Percentiles rank a stretch among this genome's conserved stretches.
Evolutionary conservation across 2,113 vertebrate genomes (phyloP).

Genomic region (Triplophysa dalaica): DNA sequence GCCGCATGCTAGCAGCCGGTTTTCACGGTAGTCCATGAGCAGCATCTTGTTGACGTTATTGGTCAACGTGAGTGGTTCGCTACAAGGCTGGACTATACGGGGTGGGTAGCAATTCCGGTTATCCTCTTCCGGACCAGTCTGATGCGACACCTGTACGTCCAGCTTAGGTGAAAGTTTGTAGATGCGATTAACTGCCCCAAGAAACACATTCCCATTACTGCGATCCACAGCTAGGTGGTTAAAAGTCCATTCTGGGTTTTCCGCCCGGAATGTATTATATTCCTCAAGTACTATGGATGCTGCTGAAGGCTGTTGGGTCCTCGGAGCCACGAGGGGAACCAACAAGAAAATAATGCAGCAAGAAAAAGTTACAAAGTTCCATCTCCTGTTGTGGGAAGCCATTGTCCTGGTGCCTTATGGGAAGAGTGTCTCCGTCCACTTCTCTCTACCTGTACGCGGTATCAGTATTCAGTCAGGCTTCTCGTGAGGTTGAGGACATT

Average conservation of each 20-base stretch:
- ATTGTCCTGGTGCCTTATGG: slow-evolving; percentile 70
- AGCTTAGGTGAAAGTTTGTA: slow-evolving; percentile 91
- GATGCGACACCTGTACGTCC: slow-evolving; percentile 87
- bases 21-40: slow-evolving; percentile 96
- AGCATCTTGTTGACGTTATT: slow-evolving; percentile 99
- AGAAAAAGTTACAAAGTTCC: slow-evolving; percentile 83
- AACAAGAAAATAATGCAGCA: slow-evolving; percentile 81
- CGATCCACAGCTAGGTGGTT: slow-evolving; percentile 95
- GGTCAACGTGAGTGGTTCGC: slow-evolving; percentile 85
- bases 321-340: slow-evolving; percentile 74
- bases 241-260: slow-evolving; percentile 86
- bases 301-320: slow-evolving; percentile 75
- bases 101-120: slow-evolving; percentile 98
- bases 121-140: slow-evolving; percentile 96
- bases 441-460: slow-evolving; percentile 53
- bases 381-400: slow-evolving; percentile 78
- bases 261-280: slow-evolving; percentile 82
- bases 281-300: slow-evolving; percentile 71
- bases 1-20: slow-evolving; percentile 92
- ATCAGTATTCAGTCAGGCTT: slow-evolving; percentile 75
- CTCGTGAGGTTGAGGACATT: slow-evolving; percentile 65
- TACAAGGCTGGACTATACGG: slow-evolving; percentile 94
- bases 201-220: slow-evolving; percentile 92
- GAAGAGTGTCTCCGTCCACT: slow-evolving; percentile 63
- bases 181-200: slow-evolving; percentile 95